Evolutionary conservation across 2,113 vertebrate genomes (phyloP).

Genomic region (Cheilinus undulatus): DNA sequence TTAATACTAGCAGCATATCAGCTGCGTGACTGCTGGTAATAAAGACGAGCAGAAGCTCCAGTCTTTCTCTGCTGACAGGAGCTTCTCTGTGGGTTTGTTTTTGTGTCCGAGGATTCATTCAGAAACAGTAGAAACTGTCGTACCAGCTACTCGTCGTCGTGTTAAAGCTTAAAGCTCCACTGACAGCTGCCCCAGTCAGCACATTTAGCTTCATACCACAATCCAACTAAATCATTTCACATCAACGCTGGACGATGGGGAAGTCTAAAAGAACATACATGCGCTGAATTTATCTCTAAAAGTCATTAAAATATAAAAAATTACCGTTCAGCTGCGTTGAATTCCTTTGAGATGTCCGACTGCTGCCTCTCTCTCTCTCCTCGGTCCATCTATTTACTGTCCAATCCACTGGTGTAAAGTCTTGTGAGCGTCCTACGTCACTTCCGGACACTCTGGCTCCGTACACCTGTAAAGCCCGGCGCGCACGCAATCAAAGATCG

Average conservation of each 20-base stretch:
- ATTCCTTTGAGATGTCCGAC: conserved; percentile 31
- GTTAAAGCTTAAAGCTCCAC: conserved; percentile 4
- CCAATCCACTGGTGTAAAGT: conserved; percentile 52
- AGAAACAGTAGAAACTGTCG: conserved; percentile 6
- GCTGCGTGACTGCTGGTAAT: background rate
- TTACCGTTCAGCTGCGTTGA: conserved; percentile 49
- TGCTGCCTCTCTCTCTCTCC: conserved; percentile 4
- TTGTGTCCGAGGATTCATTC: background rate
- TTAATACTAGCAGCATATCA: background rate
- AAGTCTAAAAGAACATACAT: background rate
- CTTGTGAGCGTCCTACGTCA: conserved; percentile 75
- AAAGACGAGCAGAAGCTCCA: background rate
- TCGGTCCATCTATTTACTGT: conserved; percentile 59
- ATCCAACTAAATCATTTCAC: background rate
- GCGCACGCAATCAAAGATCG: conserved; percentile 50
- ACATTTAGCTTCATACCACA: conserved; percentile 16
- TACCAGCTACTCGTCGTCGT: conserved; percentile 16
- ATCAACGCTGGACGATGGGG: too few relatives aligned
- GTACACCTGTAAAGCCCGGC: conserved; percentile 73
- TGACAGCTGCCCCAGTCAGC: conserved; percentile 52
- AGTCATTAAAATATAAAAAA: background rate
- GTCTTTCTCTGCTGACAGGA: background rate
- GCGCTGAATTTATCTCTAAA: background rate
- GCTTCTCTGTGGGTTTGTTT: background rate
- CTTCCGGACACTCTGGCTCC: conserved; percentile 68